These are phyloP conservation scores for Lepus americanus DNA, from an alignment of 2,113 vertebrate genomes.

Conservation along the genomic window DNA sequence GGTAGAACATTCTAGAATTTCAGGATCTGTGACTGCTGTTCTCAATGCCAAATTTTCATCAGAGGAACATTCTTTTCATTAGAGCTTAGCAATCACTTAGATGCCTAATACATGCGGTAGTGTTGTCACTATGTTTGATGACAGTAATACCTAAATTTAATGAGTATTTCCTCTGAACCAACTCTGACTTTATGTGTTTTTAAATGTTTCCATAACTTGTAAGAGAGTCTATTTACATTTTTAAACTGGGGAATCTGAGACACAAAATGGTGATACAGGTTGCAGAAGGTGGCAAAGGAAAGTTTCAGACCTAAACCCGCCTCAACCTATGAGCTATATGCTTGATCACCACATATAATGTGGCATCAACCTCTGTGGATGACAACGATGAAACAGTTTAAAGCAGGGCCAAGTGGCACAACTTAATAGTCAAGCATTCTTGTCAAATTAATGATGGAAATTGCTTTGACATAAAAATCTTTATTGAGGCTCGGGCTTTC, in stretches of 20 bases:
- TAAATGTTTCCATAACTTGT: background rate
- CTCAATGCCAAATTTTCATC: background rate
- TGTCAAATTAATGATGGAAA: constrained; percentile 18
- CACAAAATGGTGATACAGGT: background rate
- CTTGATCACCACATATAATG: background rate
- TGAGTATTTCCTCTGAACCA: background rate
- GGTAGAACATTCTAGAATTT: constrained; percentile 9
- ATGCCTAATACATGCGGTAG: background rate
- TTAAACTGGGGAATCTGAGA: background rate
- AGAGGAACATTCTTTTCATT: background rate
- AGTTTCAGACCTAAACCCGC: background rate
- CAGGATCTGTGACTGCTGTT: background rate
- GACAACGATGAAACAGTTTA: constrained; percentile 1
- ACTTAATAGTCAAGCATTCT: background rate
- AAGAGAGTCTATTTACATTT: background rate
- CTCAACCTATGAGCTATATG: background rate
- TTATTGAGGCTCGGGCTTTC: background rate
- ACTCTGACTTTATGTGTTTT: background rate
- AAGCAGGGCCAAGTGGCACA: background rate
- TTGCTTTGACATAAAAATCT: background rate
- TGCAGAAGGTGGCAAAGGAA: background rate
- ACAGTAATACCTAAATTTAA: background rate
- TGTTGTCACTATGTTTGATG: background rate
- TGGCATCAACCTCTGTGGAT: background rate
- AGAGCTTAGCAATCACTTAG: background rate